Percentiles rank a stretch among this genome's conserved stretches.
Conservation (phyloP, 64 coral and sea anemone genomes). For the Porites australiensis region DNA sequence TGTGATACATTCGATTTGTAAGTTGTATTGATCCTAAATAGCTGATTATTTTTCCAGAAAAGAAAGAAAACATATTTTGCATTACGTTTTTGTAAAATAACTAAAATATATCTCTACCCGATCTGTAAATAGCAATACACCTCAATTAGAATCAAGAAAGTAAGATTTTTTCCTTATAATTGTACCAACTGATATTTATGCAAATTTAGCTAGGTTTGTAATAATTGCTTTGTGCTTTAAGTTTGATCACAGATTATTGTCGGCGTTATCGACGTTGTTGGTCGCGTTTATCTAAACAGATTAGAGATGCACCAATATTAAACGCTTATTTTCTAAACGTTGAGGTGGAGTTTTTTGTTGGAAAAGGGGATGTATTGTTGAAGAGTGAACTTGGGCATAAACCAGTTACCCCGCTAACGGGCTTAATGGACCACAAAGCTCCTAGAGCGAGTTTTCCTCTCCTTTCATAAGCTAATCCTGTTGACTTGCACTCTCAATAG, state of each 20-base stretch:
- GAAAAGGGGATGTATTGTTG: too few species aligned
- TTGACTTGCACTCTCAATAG: too few species aligned
- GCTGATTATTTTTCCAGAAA: constrained; percentile 17
- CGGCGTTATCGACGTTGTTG: not conserved
- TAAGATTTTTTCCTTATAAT: not conserved
- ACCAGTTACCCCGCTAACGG: too few species aligned
- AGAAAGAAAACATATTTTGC: constrained; percentile 32
- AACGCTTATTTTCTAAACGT: not conserved
- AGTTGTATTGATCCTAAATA: constrained; percentile 10
- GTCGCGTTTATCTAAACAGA: not conserved
- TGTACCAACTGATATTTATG: not conserved
- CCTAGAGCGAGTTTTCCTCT: too few species aligned
- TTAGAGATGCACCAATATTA: not conserved
- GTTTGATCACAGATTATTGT: not conserved
- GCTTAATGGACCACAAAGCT: too few species aligned
- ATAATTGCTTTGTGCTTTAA: not conserved
- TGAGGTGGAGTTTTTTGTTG: too few species aligned
- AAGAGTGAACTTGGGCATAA: too few species aligned
- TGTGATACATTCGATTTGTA: constrained; percentile 15
- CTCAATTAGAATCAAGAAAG: not conserved
- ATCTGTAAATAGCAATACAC: not conserved
- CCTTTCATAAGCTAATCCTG: too few species aligned
- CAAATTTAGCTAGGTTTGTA: not conserved
- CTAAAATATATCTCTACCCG: constrained; percentile 18
- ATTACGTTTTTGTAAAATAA: constrained; percentile 27